Conservation (phyloP, 1,140 invertebrate species). For the Oryctes rhinoceros region DNA sequence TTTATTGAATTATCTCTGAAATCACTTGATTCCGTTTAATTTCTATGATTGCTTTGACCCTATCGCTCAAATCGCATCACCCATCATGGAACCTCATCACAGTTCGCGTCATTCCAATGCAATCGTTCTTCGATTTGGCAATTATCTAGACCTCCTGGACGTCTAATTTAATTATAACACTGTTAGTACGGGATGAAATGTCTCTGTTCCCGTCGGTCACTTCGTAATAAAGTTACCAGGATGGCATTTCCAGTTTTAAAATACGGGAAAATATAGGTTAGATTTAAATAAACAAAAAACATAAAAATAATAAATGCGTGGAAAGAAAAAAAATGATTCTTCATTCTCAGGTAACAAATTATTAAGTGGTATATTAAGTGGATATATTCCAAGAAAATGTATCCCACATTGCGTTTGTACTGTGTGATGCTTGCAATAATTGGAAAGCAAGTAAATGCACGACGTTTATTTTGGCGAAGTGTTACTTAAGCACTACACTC, state of each 20-base stretch:
- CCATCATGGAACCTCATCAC: constrained; percentile 32
- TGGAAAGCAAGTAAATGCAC: too few species aligned
- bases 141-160: constrained; percentile 19
- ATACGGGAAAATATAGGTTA: too few species aligned
- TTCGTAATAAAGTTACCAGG: not conserved
- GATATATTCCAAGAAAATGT: too few species aligned
- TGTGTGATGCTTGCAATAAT: too few species aligned
- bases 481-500: too few species aligned
- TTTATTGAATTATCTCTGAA: constrained; percentile 29
- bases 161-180: constrained; percentile 15
- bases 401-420: too few species aligned
- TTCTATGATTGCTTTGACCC: constrained; percentile 32
- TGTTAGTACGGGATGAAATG: constrained; percentile 1
- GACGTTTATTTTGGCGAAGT: too few species aligned
- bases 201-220: constrained; percentile 2
- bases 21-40: constrained; percentile 36
- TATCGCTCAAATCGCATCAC: constrained; percentile 3
- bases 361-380: too few species aligned
- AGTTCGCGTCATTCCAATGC: constrained; percentile 23
- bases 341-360: too few species aligned
- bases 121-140: constrained; percentile 26
- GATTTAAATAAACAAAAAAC: too few species aligned
- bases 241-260: not conserved
- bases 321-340: too few species aligned
- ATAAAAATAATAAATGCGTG: too few species aligned